A percentile compares a stretch with the other conserved stretches of the same genome.
Conservation (phyloP, 2,113 vertebrate species). For the Mustelus asterias region DNA sequence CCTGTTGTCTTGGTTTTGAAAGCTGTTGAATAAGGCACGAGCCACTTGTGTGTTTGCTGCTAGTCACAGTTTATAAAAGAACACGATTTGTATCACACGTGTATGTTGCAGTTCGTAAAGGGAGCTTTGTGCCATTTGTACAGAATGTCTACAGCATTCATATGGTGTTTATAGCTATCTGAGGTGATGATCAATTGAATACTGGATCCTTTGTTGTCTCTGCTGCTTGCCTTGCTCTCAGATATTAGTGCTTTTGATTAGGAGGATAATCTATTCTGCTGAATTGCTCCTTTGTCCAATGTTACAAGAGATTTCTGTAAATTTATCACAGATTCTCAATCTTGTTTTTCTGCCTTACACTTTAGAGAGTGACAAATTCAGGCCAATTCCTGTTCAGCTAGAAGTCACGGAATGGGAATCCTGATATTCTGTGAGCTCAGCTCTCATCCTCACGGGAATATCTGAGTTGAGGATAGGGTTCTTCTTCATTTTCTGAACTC, state of each 20-base stretch:
- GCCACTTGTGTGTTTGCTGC: neutral
- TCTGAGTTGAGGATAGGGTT: neutral
- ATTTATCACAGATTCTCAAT: neutral
- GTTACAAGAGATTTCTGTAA: neutral
- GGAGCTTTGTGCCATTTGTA: neutral
- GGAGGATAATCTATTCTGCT: neutral
- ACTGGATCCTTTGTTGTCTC: neutral
- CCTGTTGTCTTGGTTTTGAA: neutral
- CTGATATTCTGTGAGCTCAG: neutral
- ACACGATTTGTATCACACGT: neutral
- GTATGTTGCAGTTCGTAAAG: neutral
- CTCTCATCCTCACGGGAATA: neutral
- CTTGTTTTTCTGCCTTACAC: neutral
- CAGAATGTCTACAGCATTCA: neutral
- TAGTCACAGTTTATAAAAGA: neutral
- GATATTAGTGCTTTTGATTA: neutral
- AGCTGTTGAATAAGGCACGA: neutral
- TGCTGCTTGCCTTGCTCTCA: neutral
- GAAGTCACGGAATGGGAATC: neutral
- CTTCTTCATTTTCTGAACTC: neutral
- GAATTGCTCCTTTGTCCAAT: neutral
- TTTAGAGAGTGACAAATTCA: neutral
- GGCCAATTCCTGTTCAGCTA: neutral
- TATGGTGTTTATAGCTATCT: neutral
- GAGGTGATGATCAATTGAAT: constrained; percentile 1